Evolutionary conservation across 37 sponge, comb jelly and placozoan species (phyloP), one percentile per base, ranked within the genome.

Genomic region (Trichoplax adhaerens): DNA sequence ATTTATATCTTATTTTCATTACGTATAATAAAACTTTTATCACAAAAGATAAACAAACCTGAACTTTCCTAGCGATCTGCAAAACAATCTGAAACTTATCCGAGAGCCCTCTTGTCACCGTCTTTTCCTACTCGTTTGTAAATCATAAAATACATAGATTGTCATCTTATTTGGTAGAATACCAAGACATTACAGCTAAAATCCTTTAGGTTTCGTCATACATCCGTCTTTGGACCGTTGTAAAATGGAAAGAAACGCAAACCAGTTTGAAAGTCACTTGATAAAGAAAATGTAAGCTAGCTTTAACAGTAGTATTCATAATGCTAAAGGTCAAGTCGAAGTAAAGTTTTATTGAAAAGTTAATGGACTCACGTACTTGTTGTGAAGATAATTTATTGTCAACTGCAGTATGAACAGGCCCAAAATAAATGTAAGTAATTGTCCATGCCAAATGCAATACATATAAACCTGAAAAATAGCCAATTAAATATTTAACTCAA

Each of bases 361-460:
- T 1, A 2, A 12, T 2, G 2, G 52, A 46, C 67, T 60, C 2
- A 50, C 79, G 57, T 54, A 81, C 85, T 69, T 80, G 50, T 62
- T 59, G 1, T 69, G 61, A 46, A 85, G 75, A 74, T 82, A 82
- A 75, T 69, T 82, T 57, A 82, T 1, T 52, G 83, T 57, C 55
- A 86, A 77, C 56, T 75, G 68, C 58, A 73, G 52, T 68, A 86
- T 66, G 7, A 86, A 64, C 54, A 83, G 72, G 0, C 80, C 47
- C 64, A 83, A 60, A 5, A 72, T 76, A 3, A 87, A 51, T 29
- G 29, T 29, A 29, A 29, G 29, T 58, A 83, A 5, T 84, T 84
- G 83, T 10, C 88, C 88, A 62, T 64, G 74, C 88, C 88, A 87
- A 68, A 87, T 81, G 70, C 83, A 79, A 68, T 82, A 82, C 80